Conservation (phyloP, 2,888 invertebrate species). For the Sclerodermus sp. region DNA sequence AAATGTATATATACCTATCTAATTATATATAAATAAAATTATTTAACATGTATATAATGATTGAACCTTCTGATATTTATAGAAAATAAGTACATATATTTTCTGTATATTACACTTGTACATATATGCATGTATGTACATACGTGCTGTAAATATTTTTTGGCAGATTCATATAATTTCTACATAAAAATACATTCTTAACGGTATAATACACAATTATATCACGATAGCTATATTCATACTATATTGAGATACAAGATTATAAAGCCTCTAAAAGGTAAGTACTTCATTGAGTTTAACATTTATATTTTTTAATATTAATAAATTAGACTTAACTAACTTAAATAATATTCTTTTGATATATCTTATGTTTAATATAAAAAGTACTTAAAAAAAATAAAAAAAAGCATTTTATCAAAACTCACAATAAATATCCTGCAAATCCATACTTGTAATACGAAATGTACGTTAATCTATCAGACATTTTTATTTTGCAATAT, state of each 20-base stretch:
- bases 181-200: conserved; percentile 29
- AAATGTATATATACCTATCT: conserved; percentile 20
- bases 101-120: conserved; percentile 10
- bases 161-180: conserved; percentile 27
- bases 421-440: too few species aligned
- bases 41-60: conserved; percentile 8
- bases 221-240: conserved; percentile 1
- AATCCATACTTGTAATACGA: too few species aligned
- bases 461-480: conserved; percentile 10
- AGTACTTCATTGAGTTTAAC: too few species aligned
- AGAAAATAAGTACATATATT: conserved; percentile 36
- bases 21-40: conserved; percentile 39
- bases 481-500: conserved; percentile 12
- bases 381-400: too few species aligned
- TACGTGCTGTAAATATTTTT: conserved; percentile 23
- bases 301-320: too few species aligned
- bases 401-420: too few species aligned
- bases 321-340: too few species aligned
- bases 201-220: conserved; percentile 1
- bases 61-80: conserved; percentile 22
- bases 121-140: conserved; percentile 26
- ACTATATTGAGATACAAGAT: conserved; percentile 21
- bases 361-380: too few species aligned
- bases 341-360: too few species aligned
- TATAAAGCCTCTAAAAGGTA: neutral